Conservation (phyloP, 2,888 invertebrate species). For the Horisme vitalbata region DNA sequence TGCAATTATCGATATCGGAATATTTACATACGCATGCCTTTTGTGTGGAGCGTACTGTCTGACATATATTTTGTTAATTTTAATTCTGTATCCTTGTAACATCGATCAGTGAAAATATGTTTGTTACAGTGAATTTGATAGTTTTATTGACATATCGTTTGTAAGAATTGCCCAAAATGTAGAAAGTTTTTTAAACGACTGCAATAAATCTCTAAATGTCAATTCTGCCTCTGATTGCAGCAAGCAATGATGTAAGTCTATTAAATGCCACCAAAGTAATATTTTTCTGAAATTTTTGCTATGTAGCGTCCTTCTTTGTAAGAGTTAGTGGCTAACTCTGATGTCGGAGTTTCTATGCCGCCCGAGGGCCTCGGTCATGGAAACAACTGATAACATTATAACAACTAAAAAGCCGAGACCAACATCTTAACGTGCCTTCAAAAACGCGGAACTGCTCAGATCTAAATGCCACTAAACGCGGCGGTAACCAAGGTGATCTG, state of each 20-base stretch:
- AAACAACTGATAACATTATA: too few relatives aligned
- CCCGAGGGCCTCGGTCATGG: too few relatives aligned
- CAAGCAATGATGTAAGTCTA: slow-evolving; percentile 9
- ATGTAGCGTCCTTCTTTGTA: neutral
- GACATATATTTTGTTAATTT: slow-evolving; percentile 2
- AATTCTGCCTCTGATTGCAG: slow-evolving; percentile 5
- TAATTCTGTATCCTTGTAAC: neutral
- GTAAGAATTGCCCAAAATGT: slow-evolving; percentile 6
- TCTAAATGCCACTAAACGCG: too few relatives aligned
- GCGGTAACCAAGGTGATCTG: too few relatives aligned
- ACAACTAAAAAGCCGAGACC: too few relatives aligned
- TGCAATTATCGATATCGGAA: slow-evolving; percentile 15
- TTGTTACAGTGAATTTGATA: neutral
- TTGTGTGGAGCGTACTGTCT: neutral
- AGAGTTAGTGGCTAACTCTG: too few relatives aligned
- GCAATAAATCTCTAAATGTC: slow-evolving; percentile 22
- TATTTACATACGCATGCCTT: slow-evolving; percentile 2
- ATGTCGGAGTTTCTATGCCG: too few relatives aligned
- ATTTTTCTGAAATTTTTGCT: slow-evolving; percentile 4
- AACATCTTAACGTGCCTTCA: too few relatives aligned
- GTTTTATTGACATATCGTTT: neutral
- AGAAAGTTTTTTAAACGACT: slow-evolving; percentile 15
- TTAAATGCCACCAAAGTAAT: slow-evolving; percentile 6
- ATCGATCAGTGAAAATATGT: neutral
- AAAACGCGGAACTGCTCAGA: too few relatives aligned